Evolutionary conservation across 2,888 invertebrate species (phyloP), one percentile per base, ranked within the genome.

Genomic region (Metacarcinus magister): DNA sequence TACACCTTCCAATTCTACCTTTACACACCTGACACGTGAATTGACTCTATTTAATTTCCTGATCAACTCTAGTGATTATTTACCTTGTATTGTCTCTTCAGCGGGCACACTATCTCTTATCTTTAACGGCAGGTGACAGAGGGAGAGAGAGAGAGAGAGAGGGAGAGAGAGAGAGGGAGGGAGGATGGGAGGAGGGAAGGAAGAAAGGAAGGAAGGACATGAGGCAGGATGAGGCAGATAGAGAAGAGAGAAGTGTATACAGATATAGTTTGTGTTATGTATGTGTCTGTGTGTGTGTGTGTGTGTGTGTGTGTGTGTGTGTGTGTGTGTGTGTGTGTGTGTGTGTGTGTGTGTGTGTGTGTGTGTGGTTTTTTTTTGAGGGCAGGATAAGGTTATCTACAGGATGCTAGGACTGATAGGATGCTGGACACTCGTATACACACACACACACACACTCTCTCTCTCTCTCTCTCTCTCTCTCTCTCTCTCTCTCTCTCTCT

Each of bases 281-380:
- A 90, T 32, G 54, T 75, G 60, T 23, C 19, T 48, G 90, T 32
- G 67, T 93, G 75, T 75, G 82, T 94, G 75, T 94, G 44, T 46
- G 89, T 94, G 28, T 94, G 94, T 87, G 54, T 94, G 82, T 94
- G 44, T 94, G 82, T 94, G 54, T 89, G 87, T 87, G 48, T 94
- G 87, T 94, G 48, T 87, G 46, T 90, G 54, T 94, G 89, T 89
- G 54, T 90, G 54, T 54, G 54, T 90, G 39, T 90, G 54, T 90
- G 54, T 60, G 48, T 94, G 89, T 54, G 28, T 94, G 48, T 32
- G 67, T 67, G 67, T 67, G 67, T 67, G 67, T 67, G 67, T 67
- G 19, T 19, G 28, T 13, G 28, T 13, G 82, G 2, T 0, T 32
- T 10, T 5, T 32, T 28, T 32, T 67, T 23, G 5, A 32, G 82